Evolutionary conservation across 1,140 invertebrate species (phyloP), one percentile per base, ranked within the genome.

Genomic region (Psix sp.): DNA sequence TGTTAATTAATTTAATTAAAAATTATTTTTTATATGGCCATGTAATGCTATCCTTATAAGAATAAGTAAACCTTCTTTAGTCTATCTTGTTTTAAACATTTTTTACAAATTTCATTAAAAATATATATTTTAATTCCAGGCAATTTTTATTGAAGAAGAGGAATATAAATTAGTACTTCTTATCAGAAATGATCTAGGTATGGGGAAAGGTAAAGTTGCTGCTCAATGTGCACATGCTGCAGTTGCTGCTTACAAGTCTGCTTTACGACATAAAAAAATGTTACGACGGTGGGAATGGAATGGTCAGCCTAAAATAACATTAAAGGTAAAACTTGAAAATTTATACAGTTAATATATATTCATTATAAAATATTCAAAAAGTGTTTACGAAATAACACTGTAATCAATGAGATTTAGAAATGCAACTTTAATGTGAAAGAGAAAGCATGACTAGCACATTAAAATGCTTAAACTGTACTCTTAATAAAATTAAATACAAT

Each of bases 191-290:
- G 96, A 98, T 82, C 87, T 98, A 0, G 94, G 94, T 83, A 98
- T 98, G 96, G 92, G 93, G 13, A 97, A 96, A 90, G 96, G 96
- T 10, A 98, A 98, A 89, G 91, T 95, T 36, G 96, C 94, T 20
- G 94, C 96, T 2, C 96, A 97, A 84, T 97, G 96, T 89, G 91
- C 93, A 33, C 96, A 98, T 88, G 96, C 95, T 42, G 93, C 96
- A 5, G 92, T 94, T 15, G 91, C 90, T 36, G 94, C 93, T 1
- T 96, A 94, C 79, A 92, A 92, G 72, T 89, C 91, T 11, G 86
- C 90, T 6, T 87, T 83, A 49, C 89, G 88, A 48, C 88, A 91
- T 68, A 91, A 92, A 4, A 87, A 89, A 21, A 78, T 92, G 17
- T 82, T 97, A 11, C 88, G 90, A 73, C 81, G 87, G 5, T 98